Percentiles rank a stretch among this genome's conserved stretches.
Conservation (phyloP, 2,888 invertebrate species). For the Dorcus parallelipipedus region DNA sequence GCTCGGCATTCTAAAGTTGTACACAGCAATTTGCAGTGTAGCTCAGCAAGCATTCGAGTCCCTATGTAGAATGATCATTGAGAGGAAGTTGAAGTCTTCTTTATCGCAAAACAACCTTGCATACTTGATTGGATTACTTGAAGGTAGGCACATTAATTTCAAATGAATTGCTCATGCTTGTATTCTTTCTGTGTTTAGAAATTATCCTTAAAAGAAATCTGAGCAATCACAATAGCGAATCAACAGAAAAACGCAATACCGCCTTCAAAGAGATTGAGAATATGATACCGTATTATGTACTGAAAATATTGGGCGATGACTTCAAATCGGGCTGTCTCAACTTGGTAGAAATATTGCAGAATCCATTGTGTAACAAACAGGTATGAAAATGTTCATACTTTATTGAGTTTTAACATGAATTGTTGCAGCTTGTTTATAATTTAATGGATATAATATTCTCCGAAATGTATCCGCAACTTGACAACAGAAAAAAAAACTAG, state of each 20-base stretch:
- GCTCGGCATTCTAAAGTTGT: conserved; percentile 47
- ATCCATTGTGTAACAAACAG: conserved; percentile 61
- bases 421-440: conserved; percentile 65
- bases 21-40: conserved; percentile 52
- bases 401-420: background rate
- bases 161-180: background rate
- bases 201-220: conserved; percentile 39
- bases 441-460: conserved; percentile 71
- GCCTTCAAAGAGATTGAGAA: conserved; percentile 49
- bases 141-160: conserved; percentile 46
- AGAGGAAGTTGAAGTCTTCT: conserved; percentile 45
- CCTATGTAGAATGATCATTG: conserved; percentile 44
- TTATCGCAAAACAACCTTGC: conserved; percentile 57
- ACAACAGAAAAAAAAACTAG: conserved; percentile 3
- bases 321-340: conserved; percentile 47
- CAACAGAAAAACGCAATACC: conserved; percentile 41
- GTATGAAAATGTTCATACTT: conserved; percentile 21
- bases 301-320: conserved; percentile 44
- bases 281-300: conserved; percentile 40
- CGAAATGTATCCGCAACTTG: conserved; percentile 71
- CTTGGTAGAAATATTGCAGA: conserved; percentile 52
- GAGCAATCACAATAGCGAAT: conserved; percentile 25
- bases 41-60: conserved; percentile 50
- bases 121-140: conserved; percentile 57
- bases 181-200: conserved; percentile 28